Base-by-base conservation (phyloP, 2,113 vertebrate species). In the Ellobius talpinus region DNA sequence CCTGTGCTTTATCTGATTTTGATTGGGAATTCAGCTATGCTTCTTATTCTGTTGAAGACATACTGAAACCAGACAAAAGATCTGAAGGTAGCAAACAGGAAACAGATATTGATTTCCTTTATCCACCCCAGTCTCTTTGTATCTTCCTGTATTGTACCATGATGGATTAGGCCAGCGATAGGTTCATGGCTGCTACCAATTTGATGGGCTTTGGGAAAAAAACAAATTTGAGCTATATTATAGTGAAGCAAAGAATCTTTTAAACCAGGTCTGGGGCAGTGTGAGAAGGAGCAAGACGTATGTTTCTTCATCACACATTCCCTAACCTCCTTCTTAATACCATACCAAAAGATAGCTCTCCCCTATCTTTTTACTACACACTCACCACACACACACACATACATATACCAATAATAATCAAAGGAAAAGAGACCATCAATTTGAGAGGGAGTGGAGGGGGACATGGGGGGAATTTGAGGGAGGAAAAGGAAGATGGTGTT, bases 51-150 rank as follows among this genome's bases (percentile, higher is more conserved):
- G 95, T 90, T 97, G 94, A 98, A 96, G 92, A 97, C 95, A 78
- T 96, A 96, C 97, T 42, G 89, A 98, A 98, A 97, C 90, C 87
- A 96, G 63, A 98, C 92, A 98, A 98, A 98, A 81, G 93, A 96
- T 96, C 90, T 97, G 90, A 97, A 98, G 96, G 97, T 94, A 96
- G 96, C 87, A 97, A 98, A 97, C 81, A 98, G 96, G 97, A 97
- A 95, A 95, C 52, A 2, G 9, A 0, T 92, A 89, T 82, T 90
- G 97, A 92, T 97, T 97, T 97, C 95, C 95, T 97, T 97, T 98
- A 98, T 91, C 95, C 96, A 95, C 87, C 89, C 76, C 85, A 73
- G 89, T 92, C 95, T 98, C 94, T 96, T 93, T 79, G 33, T 85
- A 96, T 97, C 96, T 95, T 97, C 96, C 97, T 93, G 97, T 96